Conservation (phyloP, 2,797 vertebrate species). For the Bufotes viridis region DNA sequence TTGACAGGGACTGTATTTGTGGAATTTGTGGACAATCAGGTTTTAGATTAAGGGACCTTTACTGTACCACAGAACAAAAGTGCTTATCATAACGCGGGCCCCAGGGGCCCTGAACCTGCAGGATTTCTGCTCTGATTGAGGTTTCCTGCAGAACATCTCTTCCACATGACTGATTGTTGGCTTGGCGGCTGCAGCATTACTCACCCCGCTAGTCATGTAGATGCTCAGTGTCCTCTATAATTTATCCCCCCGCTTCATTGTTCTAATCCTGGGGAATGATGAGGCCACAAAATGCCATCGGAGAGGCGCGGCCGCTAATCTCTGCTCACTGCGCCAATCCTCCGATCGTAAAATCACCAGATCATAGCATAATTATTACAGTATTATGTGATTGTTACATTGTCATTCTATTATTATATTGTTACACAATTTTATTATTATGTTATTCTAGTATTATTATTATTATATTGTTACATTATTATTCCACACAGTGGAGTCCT, state of each 20-base stretch:
- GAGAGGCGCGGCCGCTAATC: background rate
- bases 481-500: too few relatives aligned
- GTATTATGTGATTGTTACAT: background rate
- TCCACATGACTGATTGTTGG: slow-evolving; percentile 30
- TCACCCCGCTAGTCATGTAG: slow-evolving; percentile 4
- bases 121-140: background rate
- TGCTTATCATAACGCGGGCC: background rate
- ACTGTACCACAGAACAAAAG: background rate
- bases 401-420: background rate
- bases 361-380: background rate
- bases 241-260: slow-evolving; percentile 31
- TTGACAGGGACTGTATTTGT: too few relatives aligned
- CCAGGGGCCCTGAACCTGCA: background rate
- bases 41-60: background rate
- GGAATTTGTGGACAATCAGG: too few relatives aligned
- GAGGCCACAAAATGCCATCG: slow-evolving; percentile 10
- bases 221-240: slow-evolving; percentile 34
- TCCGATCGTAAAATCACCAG: background rate
- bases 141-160: slow-evolving; percentile 22
- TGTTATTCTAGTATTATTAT: too few relatives aligned
- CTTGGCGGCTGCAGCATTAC: slow-evolving; percentile 13
- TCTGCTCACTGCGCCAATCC: background rate
- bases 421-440: background rate
- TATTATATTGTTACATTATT: too few relatives aligned
- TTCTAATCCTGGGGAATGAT: slow-evolving; percentile 43